A percentile compares a stretch with the other conserved stretches of the same genome.
Evolutionary conservation across 2,113 vertebrate species (phyloP).

Genomic region (Spizaetus ornatus): DNA sequence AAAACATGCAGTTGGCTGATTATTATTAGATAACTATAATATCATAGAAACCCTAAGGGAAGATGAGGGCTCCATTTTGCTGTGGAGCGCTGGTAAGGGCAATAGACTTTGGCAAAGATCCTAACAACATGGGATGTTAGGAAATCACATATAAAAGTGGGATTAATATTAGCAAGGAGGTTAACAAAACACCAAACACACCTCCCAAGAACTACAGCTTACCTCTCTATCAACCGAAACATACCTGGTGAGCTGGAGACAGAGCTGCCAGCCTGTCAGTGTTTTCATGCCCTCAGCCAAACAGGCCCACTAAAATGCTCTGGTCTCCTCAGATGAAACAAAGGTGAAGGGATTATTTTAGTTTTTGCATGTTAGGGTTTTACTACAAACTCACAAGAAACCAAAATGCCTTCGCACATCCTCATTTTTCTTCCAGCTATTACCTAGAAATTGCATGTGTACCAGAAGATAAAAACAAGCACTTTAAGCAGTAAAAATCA

Average conservation of each 20-base stretch:
- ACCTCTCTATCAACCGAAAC: background rate
- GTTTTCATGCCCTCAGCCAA: background rate
- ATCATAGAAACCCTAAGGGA: background rate
- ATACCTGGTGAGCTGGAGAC: background rate
- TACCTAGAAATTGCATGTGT: background rate
- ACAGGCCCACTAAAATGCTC: background rate
- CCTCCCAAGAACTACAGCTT: background rate
- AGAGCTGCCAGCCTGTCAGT: background rate
- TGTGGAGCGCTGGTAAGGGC: background rate
- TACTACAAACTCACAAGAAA: background rate
- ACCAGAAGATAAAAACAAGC: background rate
- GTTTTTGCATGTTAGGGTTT: background rate
- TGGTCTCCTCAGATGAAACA: background rate
- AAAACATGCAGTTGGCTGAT: background rate
- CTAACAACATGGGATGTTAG: background rate
- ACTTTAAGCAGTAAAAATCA: background rate
- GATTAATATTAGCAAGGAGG: background rate
- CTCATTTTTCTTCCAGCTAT: background rate
- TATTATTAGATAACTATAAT: background rate
- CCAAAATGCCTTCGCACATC: background rate
- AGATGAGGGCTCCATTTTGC: background rate
- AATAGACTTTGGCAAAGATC: background rate
- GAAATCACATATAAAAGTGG: background rate
- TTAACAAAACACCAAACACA: background rate
- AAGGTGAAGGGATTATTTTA: background rate